Evolutionary conservation across 2,113 vertebrate species (phyloP), one percentile per base, ranked within the genome.

Genomic region (Pseudopipra pipra): DNA sequence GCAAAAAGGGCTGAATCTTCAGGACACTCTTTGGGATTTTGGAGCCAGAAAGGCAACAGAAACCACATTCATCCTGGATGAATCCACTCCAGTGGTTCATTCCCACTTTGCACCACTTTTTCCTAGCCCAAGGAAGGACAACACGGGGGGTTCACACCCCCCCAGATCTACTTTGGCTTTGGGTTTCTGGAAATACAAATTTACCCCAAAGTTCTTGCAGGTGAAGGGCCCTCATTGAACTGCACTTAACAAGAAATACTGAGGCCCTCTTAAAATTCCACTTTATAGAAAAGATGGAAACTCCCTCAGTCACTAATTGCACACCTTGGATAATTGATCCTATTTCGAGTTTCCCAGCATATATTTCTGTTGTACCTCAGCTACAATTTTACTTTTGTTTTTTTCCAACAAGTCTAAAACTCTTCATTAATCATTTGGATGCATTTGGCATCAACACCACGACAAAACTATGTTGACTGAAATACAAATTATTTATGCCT

Each of bases 161-260:
- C 16, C 3, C n/a, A 15, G 33, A 5, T 0, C 7, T n/a, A 35
- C 3, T 2, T 7, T 41, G 41, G 5, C 27, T 21, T 8, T 2
- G 5, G 16, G 27, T 14, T 59, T 39, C 71, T 39, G 14, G 21
- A 63, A 87, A 82, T 2, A 25, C 1, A 28, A 46, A 4, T 41
- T 28, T 8, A 35, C 27, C 16, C 52, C 6, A 22, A 84, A 59
- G 7, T 5, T 59, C 47, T 30, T 24, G 19, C 30, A 85, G 74
- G 62, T 56, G 41, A 63, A 68, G 4, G 5, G 28, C 23, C 24
- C 24, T 27, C 11, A 20, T 39, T 52, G 61, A 82, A 8, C 5
- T 62, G 24, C 54, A 27, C 28, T 49, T 1, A 8, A 2, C n/a
- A 61, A 30, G 44, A 77, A 77, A 66, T 5, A 5, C 14, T 37